phyloP scores from a whole-genome alignment of 2,797 vertebrate genomes.

The Coranthus polyacanthus region DNA sequence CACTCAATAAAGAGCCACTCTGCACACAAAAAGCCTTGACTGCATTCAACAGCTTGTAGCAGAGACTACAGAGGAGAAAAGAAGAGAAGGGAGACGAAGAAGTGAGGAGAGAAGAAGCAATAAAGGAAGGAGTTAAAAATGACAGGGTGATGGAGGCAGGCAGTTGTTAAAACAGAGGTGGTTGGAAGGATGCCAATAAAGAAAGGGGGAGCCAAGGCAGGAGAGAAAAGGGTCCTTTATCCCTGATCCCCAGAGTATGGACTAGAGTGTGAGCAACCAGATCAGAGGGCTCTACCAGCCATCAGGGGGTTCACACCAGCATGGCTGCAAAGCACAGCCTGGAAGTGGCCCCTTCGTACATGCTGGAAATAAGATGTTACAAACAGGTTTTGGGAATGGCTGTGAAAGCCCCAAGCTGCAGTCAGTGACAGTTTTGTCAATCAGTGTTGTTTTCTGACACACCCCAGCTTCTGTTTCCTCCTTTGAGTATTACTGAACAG shows the following conservation, averaged over 20 bases:
- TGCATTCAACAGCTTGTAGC: conserved; percentile 35
- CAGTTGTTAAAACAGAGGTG: conserved; percentile 64
- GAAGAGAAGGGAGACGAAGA: conserved; percentile 10
- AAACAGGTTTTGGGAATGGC: conserved; percentile 64
- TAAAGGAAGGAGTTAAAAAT: conserved; percentile 56
- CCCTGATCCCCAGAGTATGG: conserved; percentile 69
- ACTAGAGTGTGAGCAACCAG: conserved; percentile 73
- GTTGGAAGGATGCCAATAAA: conserved; percentile 36
- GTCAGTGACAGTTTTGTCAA: conserved; percentile 48
- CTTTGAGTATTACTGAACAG: conserved; percentile 49
- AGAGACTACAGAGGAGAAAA: conserved; percentile 14
- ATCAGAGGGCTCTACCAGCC: conserved; percentile 74
- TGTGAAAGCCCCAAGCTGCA: conserved; percentile 52
- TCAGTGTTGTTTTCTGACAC: conserved; percentile 44
- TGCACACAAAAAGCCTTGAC: conserved; percentile 66
- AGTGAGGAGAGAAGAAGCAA: conserved; percentile 19
- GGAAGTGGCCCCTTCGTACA: conserved; percentile 60
- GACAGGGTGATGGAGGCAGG: conserved; percentile 51
- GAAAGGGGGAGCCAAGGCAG: background rate
- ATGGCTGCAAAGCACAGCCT: conserved; percentile 63
- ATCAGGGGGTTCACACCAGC: conserved; percentile 67
- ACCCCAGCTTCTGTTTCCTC: conserved; percentile 28
- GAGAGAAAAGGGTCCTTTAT: conserved; percentile 71
- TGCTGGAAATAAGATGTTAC: conserved; percentile 73
- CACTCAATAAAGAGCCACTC: conserved; percentile 78